Evolutionary conservation across 1,140 invertebrate genomes (phyloP).

Genomic region (Leptonema lineaticorne): DNA sequence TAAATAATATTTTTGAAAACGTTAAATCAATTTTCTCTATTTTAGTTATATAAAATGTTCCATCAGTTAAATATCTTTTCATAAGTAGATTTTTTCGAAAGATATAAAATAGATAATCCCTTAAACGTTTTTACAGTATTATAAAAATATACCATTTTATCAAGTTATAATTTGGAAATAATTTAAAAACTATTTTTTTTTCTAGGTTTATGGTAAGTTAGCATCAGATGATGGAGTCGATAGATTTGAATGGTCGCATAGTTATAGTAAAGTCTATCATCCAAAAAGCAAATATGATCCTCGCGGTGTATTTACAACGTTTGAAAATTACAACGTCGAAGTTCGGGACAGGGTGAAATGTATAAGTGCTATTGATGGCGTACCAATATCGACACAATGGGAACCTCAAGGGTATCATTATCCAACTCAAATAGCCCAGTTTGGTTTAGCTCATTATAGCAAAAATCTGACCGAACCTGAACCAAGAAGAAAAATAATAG

Average conservation of each 20-base stretch:
- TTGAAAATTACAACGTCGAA: conserved; percentile 98
- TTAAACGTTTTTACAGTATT: no score
- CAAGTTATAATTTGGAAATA: no score
- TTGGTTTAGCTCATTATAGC: conserved; percentile 95
- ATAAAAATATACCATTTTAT: no score
- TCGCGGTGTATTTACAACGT: conserved; percentile 88
- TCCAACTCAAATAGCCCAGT: conserved; percentile 98
- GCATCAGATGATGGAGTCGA: conserved; percentile 67
- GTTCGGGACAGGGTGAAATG: conserved; percentile 92
- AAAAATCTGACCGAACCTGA: conserved; percentile 85
- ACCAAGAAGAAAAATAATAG: conserved; percentile 67
- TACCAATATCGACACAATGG: conserved; percentile 95
- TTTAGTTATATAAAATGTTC: no score
- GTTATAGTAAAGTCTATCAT: conserved; percentile 88
- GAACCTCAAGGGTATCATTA: conserved; percentile 92
- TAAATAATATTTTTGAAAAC: no score
- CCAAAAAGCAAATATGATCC: conserved; percentile 87
- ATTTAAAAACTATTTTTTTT: conserved; percentile 29
- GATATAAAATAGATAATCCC: no score
- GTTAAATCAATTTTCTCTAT: no score
- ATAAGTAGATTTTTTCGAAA: no score
- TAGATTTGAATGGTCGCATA: conserved; percentile 92
- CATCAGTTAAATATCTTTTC: no score
- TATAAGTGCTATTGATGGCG: conserved; percentile 87
- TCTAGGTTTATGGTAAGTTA: conserved; percentile 74